A percentile compares a stretch with the other conserved stretches of the same genome.
These are phyloP conservation scores for Drosophila albomicans DNA, from an alignment of 1,140 invertebrate genomes.

Conservation along the genomic window DNA sequence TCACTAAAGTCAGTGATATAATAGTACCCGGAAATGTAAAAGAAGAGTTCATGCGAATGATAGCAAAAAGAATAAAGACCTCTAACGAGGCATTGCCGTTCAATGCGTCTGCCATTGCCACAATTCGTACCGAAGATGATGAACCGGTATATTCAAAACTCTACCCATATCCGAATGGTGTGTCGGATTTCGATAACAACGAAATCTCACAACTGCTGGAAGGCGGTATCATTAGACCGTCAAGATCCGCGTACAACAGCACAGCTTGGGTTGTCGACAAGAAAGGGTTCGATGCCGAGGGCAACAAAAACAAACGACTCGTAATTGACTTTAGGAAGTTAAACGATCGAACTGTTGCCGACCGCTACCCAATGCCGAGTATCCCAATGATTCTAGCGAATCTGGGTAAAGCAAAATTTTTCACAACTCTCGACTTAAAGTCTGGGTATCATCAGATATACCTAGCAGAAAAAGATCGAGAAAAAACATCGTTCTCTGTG, in stretches of 20 bases:
- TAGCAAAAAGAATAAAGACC: neutral
- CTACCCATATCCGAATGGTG: no score
- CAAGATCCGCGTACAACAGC: neutral
- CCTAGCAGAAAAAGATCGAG: constrained; percentile 1
- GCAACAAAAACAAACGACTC: constrained; percentile 6
- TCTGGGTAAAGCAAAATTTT: neutral
- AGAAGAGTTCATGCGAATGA: neutral
- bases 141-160: neutral
- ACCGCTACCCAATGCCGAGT: constrained; percentile 2
- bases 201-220: neutral
- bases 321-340: constrained; percentile 5
- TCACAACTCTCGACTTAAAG: neutral
- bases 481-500: constrained; percentile 2
- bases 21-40: neutral
- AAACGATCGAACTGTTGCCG: constrained; percentile 4
- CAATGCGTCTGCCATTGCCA: neutral
- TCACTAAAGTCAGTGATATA: neutral
- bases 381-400: constrained; percentile 9
- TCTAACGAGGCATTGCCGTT: constrained; percentile 2
- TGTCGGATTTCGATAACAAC: constrained; percentile 1
- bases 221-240: no score
- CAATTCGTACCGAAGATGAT: neutral
- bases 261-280: constrained; percentile 3
- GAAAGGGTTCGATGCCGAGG: neutral
- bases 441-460: constrained; percentile 2